Evolutionary conservation across 2,797 vertebrate genomes (phyloP).

Genomic region (Propithecus perrieri): DNA sequence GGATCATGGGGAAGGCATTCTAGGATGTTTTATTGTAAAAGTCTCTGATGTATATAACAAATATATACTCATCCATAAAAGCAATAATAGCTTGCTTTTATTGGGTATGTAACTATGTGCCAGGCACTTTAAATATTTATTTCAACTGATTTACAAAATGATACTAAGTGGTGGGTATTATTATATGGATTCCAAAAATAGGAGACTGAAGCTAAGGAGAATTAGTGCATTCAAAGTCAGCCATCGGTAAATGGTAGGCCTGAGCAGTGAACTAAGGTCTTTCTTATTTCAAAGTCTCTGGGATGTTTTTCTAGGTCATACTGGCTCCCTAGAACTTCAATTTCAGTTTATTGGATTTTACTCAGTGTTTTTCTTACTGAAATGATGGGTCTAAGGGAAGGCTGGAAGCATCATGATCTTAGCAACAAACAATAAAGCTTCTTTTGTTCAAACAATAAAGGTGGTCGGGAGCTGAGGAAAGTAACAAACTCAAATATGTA

Average conservation of each 20-base stretch:
- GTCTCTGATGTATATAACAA: conserved; percentile 15
- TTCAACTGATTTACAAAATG: conserved; percentile 51
- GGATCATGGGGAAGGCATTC: neutral
- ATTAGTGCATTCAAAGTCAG: neutral
- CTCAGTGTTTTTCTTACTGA: neutral
- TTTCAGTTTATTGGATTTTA: neutral
- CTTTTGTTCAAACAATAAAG: neutral
- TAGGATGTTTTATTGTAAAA: conserved; percentile 39
- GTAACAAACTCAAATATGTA: neutral
- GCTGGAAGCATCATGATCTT: neutral
- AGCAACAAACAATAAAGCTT: neutral
- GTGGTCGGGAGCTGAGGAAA: neutral
- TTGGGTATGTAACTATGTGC: conserved; percentile 34
- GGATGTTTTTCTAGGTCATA: neutral
- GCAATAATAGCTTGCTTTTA: conserved; percentile 49
- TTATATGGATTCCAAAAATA: neutral
- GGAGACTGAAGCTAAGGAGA: neutral
- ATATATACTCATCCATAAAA: conserved; percentile 46
- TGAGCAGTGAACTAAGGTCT: neutral
- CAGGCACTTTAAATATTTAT: conserved; percentile 59
- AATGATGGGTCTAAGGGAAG: neutral
- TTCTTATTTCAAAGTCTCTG: neutral
- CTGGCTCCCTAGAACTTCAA: neutral
- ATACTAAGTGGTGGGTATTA: neutral
- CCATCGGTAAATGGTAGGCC: neutral